Evolutionary conservation across 2,888 invertebrate genomes (phyloP).

Genomic region (Heliconius ethilla): DNA sequence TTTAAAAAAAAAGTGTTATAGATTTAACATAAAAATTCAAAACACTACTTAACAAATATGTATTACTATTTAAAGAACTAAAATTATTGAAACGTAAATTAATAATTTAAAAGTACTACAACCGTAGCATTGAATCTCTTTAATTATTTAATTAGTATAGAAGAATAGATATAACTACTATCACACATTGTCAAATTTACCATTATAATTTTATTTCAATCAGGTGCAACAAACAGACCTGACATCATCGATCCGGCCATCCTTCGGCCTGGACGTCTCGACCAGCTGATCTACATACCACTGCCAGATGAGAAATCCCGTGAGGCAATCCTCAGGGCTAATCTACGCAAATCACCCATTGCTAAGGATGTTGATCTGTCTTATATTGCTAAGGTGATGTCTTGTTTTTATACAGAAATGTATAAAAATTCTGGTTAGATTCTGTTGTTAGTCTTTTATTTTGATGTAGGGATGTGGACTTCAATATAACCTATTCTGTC

Average conservation of each 20-base stretch:
- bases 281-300: constrained; percentile 99
- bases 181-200: neutral
- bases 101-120: neutral
- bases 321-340: constrained; percentile 97
- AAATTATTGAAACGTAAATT: neutral
- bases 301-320: constrained; percentile 99
- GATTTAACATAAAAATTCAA: no score
- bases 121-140: neutral
- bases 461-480: no score
- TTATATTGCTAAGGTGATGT: constrained; percentile 90
- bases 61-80: neutral
- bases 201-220: constrained; percentile 80
- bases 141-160: neutral
- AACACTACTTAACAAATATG: no score
- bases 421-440: neutral
- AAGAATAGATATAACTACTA: neutral
- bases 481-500: no score
- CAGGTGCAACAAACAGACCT: constrained; percentile 79
- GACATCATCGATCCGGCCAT: constrained; percentile 99
- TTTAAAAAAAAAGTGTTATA: no score
- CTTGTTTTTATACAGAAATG: neutral
- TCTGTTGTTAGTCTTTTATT: no score
- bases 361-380: constrained; percentile 96
- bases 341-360: constrained; percentile 97
- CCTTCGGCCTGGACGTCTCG: constrained; percentile 97